A percentile compares a stretch with the other conserved stretches of the same genome.
Conservation (phyloP, 2,888 invertebrate genomes). For the Pseudococcus jackbeardsleyi region DNA sequence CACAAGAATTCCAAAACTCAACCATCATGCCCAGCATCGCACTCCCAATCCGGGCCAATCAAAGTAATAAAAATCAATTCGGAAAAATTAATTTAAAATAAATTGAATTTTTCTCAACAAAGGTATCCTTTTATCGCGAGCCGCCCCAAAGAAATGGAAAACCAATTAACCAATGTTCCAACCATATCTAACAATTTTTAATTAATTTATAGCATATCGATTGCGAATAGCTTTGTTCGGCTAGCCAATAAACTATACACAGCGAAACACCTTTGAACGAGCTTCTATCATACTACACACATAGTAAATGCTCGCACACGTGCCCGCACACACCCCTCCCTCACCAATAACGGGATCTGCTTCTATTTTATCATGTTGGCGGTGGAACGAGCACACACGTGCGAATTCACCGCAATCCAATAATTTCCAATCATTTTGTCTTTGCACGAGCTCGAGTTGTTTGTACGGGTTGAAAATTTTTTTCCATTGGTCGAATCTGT, state of each 20-base stretch:
- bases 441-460: neutral
- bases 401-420: conserved; percentile 12
- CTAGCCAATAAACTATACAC: conserved; percentile 19
- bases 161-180: conserved; percentile 15
- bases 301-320: neutral
- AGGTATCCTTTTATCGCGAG: neutral
- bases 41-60: neutral
- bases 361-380: neutral
- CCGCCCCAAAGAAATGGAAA: conserved; percentile 11
- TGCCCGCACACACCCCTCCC: neutral
- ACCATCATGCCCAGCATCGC: neutral
- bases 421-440: conserved; percentile 20
- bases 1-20: neutral
- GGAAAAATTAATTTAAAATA: conserved; percentile 17
- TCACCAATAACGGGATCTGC: conserved; percentile 8
- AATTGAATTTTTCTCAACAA: conserved; percentile 31
- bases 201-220: conserved; percentile 33
- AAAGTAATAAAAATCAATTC: conserved; percentile 12
- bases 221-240: conserved; percentile 5
- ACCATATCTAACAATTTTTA: conserved; percentile 29
- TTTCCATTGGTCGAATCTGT: neutral
- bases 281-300: neutral
- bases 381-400: neutral
- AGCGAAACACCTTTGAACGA: conserved; percentile 11
- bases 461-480: neutral